These are phyloP conservation scores for Rhynchonycteris naso DNA, from an alignment of 2,797 vertebrate genomes.

Conservation along the genomic window DNA sequence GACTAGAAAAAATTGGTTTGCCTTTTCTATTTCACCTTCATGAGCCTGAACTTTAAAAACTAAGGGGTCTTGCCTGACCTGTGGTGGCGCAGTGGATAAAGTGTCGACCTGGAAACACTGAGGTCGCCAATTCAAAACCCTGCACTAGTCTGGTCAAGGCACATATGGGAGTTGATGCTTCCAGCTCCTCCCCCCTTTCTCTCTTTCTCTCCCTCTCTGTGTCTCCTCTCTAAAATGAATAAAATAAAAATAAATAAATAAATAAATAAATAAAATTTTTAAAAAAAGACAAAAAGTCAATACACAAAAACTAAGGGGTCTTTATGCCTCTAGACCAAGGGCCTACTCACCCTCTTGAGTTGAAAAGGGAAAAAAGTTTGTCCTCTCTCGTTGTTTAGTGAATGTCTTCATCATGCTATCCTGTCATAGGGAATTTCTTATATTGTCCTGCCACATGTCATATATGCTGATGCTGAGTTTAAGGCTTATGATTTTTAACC, in stretches of 20 bases:
- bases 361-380: neutral
- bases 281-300: too few species aligned
- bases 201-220: too few species aligned
- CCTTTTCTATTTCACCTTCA: neutral
- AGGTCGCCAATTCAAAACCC: too few species aligned
- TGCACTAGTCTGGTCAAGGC: too few species aligned
- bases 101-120: too few species aligned
- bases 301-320: neutral
- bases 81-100: too few species aligned
- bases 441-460: neutral
- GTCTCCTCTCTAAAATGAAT: too few species aligned
- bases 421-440: neutral
- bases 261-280: too few species aligned
- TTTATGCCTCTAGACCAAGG: neutral
- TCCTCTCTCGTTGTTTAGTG: neutral
- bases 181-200: too few species aligned
- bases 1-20: neutral
- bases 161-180: too few species aligned
- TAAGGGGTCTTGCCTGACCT: neutral
- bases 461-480: neutral
- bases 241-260: too few species aligned
- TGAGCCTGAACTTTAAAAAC: neutral
- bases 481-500: slow-evolving; percentile 17
- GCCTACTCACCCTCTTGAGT: neutral
- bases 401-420: neutral